Evolutionary conservation across 2,797 vertebrate genomes (phyloP).

Genomic region (Neosilurus hyrtlii): DNA sequence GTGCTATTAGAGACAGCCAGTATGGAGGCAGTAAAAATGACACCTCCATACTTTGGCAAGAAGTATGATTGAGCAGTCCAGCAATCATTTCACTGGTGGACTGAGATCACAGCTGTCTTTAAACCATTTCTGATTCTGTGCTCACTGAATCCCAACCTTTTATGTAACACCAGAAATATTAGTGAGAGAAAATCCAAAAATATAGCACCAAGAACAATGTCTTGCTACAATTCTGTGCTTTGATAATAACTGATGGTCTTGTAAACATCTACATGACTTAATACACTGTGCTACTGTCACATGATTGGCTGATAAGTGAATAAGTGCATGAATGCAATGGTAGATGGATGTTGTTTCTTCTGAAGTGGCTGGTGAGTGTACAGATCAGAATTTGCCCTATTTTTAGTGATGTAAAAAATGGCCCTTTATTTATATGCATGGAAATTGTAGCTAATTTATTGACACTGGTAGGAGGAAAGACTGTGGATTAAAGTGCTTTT

Average conservation of each 20-base stretch:
- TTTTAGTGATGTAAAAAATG: neutral
- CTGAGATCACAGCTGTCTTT: neutral
- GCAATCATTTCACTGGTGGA: neutral
- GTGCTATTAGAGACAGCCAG: neutral
- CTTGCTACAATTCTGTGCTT: neutral
- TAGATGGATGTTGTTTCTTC: neutral
- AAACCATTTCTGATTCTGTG: neutral
- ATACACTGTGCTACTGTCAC: neutral
- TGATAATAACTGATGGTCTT: neutral
- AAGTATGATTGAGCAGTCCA: neutral
- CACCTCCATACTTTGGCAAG: too few species aligned
- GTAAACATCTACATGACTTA: neutral
- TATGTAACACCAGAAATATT: neutral
- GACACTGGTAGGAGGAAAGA: neutral
- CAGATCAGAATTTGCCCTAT: neutral
- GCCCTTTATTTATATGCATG: neutral
- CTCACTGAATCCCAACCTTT: neutral
- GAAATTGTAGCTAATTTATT: neutral
- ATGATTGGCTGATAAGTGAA: neutral
- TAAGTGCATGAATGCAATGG: neutral
- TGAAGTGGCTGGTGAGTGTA: neutral
- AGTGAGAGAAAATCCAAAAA: neutral
- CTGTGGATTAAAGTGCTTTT: neutral
- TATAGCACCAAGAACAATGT: neutral
- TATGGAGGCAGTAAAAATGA: neutral